phyloP scores from a whole-genome alignment of 1,140 invertebrate species.

The Tetranychus urticae region DNA sequence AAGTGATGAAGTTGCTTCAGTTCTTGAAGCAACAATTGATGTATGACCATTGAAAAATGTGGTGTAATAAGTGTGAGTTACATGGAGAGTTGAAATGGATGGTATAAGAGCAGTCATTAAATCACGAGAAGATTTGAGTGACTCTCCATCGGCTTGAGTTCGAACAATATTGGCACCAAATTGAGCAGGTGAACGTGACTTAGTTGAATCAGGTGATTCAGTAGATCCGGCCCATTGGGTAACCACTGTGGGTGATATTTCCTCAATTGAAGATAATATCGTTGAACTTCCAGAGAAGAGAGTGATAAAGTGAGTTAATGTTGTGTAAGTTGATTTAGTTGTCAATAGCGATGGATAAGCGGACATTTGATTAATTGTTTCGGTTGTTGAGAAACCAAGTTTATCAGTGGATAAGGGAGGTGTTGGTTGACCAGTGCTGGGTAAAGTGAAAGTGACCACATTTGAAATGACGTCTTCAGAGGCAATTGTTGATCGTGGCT shows the following conservation, averaged over 20 bases:
- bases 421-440: not conserved
- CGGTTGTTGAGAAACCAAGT: not conserved
- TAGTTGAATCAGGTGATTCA: not conserved
- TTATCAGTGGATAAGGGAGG: not conserved
- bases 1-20: constrained; percentile 12
- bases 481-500: constrained; percentile 42
- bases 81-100: constrained; percentile 13
- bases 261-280: constrained; percentile 14
- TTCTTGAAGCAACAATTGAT: constrained; percentile 9
- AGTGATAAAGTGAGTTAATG: constrained; percentile 14
- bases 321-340: constrained; percentile 11
- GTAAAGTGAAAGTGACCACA: constrained; percentile 9
- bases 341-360: constrained; percentile 1
- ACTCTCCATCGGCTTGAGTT: not conserved
- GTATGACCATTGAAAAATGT: constrained; percentile 13
- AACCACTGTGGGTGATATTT: constrained; percentile 12
- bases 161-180: not conserved
- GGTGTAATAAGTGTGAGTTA: constrained; percentile 15
- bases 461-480: constrained; percentile 38
- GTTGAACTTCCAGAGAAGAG: constrained; percentile 12
- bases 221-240: constrained; percentile 5
- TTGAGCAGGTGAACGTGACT: not conserved
- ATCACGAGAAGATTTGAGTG: constrained; percentile 5
- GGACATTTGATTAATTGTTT: not conserved
- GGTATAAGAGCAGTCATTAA: constrained; percentile 11